Conservation (phyloP, 2,888 invertebrate genomes). For the Eristalis tenax region DNA sequence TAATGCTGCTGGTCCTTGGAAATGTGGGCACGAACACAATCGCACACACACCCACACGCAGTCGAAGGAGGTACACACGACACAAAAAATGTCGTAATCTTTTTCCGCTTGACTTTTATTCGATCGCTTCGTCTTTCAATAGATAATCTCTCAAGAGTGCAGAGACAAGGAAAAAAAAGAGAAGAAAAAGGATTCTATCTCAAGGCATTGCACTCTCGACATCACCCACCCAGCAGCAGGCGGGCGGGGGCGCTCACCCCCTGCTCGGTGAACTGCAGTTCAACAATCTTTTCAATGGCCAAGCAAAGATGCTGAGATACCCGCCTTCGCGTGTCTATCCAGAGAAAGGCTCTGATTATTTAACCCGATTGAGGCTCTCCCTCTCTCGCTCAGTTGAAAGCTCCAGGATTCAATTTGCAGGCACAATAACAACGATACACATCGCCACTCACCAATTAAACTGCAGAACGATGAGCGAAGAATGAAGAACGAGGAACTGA, state of each 20-base stretch:
- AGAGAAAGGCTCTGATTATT: slow-evolving; percentile 63
- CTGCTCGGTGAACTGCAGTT: slow-evolving; percentile 30
- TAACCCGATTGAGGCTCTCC: slow-evolving; percentile 48
- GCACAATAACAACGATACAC: slow-evolving; percentile 13
- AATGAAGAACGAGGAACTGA: not conserved
- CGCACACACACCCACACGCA: not conserved
- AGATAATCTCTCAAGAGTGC: not conserved
- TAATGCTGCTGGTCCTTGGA: slow-evolving; percentile 1
- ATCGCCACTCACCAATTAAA: slow-evolving; percentile 28
- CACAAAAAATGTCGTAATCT: not conserved
- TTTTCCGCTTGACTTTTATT: slow-evolving; percentile 1
- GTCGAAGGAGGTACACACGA: not conserved
- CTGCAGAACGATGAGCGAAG: not conserved
- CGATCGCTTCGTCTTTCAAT: not conserved
- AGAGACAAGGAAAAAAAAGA: not conserved
- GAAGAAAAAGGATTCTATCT: not conserved
- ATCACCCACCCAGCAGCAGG: not conserved
- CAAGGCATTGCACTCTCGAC: slow-evolving; percentile 58
- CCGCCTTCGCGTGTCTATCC: not conserved
- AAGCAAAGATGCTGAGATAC: slow-evolving; percentile 19
- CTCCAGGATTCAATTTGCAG: slow-evolving; percentile 39
- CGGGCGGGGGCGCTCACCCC: not conserved
- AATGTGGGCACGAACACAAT: not conserved
- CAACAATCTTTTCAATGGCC: slow-evolving; percentile 65
- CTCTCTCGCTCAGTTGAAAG: slow-evolving; percentile 42